Conservation (phyloP, 2,113 vertebrate genomes). For the Austrofundulus limnaeus region DNA sequence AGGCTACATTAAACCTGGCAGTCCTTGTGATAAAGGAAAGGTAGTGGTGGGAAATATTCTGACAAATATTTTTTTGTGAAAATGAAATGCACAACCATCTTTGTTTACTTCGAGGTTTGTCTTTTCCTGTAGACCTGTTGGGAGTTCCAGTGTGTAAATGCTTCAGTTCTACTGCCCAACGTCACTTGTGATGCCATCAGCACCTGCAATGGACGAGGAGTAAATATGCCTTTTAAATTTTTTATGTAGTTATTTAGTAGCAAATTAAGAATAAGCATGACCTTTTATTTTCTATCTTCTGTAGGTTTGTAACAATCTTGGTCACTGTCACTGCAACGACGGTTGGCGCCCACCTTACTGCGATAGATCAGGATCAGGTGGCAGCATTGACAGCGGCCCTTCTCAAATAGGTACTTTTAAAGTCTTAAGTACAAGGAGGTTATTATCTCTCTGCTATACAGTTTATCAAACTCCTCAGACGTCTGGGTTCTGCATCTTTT, state of each 20-base stretch:
- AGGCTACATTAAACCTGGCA: constrained; percentile 83
- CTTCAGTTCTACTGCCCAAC: constrained; percentile 75
- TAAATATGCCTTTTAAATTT: constrained; percentile 53
- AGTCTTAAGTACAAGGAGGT: background rate
- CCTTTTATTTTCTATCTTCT: constrained; percentile 10
- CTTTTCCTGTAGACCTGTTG: constrained; percentile 78
- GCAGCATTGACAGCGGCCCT: constrained; percentile 84
- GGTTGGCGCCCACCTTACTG: constrained; percentile 84
- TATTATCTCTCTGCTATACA: background rate
- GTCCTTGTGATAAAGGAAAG: constrained; percentile 81
- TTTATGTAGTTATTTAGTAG: background rate
- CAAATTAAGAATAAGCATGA: constrained; percentile 2
- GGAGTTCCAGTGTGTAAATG: constrained; percentile 80
- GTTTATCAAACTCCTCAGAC: background rate
- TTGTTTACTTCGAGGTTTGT: background rate
- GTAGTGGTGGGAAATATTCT: too few relatives aligned
- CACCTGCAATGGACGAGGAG: constrained; percentile 80
- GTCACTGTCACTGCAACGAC: constrained; percentile 80
- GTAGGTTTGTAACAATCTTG: constrained; percentile 81
- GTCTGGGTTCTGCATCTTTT: too few relatives aligned
- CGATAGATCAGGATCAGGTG: constrained; percentile 71
- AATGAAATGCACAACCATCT: background rate
- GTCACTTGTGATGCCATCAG: constrained; percentile 76
- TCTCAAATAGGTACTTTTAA: constrained; percentile 83
- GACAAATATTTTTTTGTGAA: background rate